Percentiles rank a stretch among this genome's conserved stretches.
phyloP scores from a whole-genome alignment of 2,888 invertebrate species.

The Drosophila stalkeri region DNA sequence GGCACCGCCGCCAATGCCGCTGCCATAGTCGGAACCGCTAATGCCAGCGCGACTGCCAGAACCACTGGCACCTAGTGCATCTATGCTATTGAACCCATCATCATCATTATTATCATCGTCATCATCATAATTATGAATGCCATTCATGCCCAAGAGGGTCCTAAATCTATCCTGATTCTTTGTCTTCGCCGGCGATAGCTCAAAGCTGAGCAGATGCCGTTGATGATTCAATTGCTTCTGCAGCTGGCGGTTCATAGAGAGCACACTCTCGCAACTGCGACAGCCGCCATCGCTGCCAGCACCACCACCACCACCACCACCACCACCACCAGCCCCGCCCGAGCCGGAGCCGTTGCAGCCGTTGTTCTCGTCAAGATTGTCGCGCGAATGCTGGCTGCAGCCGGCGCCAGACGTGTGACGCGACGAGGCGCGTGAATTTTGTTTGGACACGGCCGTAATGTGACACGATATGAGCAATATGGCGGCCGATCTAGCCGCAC shows the following conservation, averaged over 20 bases:
- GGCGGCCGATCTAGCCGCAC: constrained; percentile 96
- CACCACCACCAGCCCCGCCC: constrained; percentile 57
- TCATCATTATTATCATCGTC: constrained; percentile 82
- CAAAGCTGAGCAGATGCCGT: constrained; percentile 85
- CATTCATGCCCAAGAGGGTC: constrained; percentile 85
- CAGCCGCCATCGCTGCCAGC: constrained; percentile 69
- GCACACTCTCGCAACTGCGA: constrained; percentile 84
- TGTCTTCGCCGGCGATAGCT: constrained; percentile 84
- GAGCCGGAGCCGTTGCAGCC: constrained; percentile 48
- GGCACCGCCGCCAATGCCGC: constrained; percentile 78
- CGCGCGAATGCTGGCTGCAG: constrained; percentile 83
- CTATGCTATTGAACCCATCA: constrained; percentile 73
- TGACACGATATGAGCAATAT: constrained; percentile 97
- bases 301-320: constrained; percentile 57
- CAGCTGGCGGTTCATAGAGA: constrained; percentile 85
- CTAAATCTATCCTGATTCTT: constrained; percentile 85
- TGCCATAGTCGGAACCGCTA: constrained; percentile 42
- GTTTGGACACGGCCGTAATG: constrained; percentile 87
- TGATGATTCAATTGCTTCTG: constrained; percentile 85
- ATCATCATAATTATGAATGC: constrained; percentile 81
- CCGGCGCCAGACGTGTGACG: constrained; percentile 84
- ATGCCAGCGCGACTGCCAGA: constrained; percentile 32
- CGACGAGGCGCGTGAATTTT: constrained; percentile 83
- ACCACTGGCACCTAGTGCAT: constrained; percentile 55
- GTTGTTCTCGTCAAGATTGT: constrained; percentile 85